A percentile compares a stretch with the other conserved stretches of the same genome.
These are phyloP conservation scores for Lacerta bilineata DNA, from an alignment of 2,797 vertebrate genomes.

Conservation along the genomic window DNA sequence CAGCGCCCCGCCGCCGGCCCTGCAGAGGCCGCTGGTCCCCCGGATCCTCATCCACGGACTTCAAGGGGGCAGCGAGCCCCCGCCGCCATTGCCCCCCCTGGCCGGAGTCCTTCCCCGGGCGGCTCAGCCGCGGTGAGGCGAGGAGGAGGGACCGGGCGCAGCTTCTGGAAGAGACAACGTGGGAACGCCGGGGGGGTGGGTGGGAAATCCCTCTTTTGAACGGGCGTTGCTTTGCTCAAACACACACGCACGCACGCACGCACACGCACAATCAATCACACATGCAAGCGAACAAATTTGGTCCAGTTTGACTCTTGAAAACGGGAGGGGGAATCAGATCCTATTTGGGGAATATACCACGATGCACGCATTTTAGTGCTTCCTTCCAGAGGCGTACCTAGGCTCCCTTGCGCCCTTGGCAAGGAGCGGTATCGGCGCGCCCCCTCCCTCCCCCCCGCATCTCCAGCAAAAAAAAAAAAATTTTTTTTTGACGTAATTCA, in stretches of 20 bases:
- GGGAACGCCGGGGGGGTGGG: not conserved
- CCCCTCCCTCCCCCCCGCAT: too few species aligned
- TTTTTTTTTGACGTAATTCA: too few species aligned
- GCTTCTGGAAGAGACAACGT: not conserved
- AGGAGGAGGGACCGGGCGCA: not conserved
- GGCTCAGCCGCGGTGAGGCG: slow-evolving; percentile 90
- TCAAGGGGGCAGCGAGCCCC: slow-evolving; percentile 90
- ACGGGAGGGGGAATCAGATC: not conserved
- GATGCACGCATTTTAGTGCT: too few species aligned
- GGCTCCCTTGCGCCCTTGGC: too few species aligned
- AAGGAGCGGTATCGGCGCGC: too few species aligned
- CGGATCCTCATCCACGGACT: slow-evolving; percentile 96
- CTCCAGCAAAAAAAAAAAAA: too few species aligned
- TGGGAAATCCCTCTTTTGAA: not conserved
- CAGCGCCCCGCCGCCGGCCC: slow-evolving; percentile 90
- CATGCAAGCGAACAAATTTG: not conserved
- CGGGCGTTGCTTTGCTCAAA: not conserved
- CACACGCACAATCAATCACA: not conserved
- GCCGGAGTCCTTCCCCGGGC: slow-evolving; percentile 91
- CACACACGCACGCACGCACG: too few species aligned
- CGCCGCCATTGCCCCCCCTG: slow-evolving; percentile 89
- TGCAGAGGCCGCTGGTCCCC: slow-evolving; percentile 94
- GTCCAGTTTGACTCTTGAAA: not conserved
- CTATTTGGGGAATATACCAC: too few species aligned
- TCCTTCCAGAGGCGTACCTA: too few species aligned